phyloP scores from a whole-genome alignment of 2,113 vertebrate genomes.

The Pygoscelis adeliae region DNA sequence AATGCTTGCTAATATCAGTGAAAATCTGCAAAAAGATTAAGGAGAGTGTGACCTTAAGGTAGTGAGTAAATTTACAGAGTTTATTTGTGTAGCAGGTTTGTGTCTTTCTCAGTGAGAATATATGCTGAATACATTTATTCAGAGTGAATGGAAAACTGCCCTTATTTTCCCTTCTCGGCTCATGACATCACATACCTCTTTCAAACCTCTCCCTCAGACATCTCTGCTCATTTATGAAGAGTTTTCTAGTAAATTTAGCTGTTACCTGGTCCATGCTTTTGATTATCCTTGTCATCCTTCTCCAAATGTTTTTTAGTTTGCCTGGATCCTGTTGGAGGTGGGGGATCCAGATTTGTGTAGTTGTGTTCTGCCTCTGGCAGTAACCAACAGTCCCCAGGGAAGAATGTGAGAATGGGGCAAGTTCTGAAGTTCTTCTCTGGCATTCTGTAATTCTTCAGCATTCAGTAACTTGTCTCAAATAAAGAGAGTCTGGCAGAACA shows the following conservation, averaged over 20 bases:
- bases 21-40: neutral
- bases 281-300: neutral
- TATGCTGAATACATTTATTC: neutral
- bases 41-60: neutral
- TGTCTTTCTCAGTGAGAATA: neutral
- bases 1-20: neutral
- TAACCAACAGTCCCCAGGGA: neutral
- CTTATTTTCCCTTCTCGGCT: neutral
- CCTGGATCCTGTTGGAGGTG: neutral
- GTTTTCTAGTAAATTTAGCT: neutral
- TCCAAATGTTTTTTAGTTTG: neutral
- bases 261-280: neutral
- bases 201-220: neutral
- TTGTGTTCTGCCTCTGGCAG: neutral
- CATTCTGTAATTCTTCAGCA: neutral
- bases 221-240: neutral
- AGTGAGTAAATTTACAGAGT: neutral
- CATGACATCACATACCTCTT: neutral
- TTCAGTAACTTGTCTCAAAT: neutral
- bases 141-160: neutral
- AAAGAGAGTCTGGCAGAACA: neutral
- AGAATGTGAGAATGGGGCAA: neutral
- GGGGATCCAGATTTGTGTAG: neutral
- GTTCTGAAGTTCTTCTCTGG: neutral
- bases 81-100: neutral